Base-by-base conservation (phyloP, 2,113 vertebrate genomes). In the Rhinoptilus africanus region DNA sequence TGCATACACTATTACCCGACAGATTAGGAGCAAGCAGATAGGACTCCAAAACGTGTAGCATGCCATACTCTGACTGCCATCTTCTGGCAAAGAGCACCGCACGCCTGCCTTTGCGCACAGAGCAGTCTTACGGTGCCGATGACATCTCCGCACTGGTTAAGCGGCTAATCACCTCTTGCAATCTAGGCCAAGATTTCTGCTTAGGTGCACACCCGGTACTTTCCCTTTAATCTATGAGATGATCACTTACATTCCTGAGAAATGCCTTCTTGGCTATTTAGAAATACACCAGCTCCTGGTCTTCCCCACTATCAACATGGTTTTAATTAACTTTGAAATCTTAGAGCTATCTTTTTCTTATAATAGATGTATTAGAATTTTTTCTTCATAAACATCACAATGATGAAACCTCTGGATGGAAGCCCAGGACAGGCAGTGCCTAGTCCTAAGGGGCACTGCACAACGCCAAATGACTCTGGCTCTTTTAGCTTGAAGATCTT, bases 41-140 rank as follows among this genome's bases (percentile, higher is more conserved):
- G 32, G 53, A 18, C 45, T 62, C 53, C 4, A 5, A 34, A 28
- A 28, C 22, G 53, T 0, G 35, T 0, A 43, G 8, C 87, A 54
- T 4, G 57, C 60, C 77, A 54, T 83, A 23, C 93, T 64, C 78
- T 1, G 62, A 96, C 94, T 92, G 95, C 96, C 96, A 94, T 72
- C 96, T 96, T 43, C 95, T 87, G 95, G 93, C 80, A 73, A 35
- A 10, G 0, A 34, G 75, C 5, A 15, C 50, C 37, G 77, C 51
- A 4, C 24, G 89, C 72, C 69, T 50, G 68, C 47, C 2, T 8
- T 6, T 3, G 43, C 4, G 4, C 0, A 12, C 26, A 9, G 32
- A 37, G 34, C 51, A 12, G 13, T 1, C 6, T 2, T 9, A 7
- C 48, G 13, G 1, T 0, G 28, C 32, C 9, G 9, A 1, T 8